Conservation (phyloP, 2,797 vertebrate species). For the Leucoraja ocellata region DNA sequence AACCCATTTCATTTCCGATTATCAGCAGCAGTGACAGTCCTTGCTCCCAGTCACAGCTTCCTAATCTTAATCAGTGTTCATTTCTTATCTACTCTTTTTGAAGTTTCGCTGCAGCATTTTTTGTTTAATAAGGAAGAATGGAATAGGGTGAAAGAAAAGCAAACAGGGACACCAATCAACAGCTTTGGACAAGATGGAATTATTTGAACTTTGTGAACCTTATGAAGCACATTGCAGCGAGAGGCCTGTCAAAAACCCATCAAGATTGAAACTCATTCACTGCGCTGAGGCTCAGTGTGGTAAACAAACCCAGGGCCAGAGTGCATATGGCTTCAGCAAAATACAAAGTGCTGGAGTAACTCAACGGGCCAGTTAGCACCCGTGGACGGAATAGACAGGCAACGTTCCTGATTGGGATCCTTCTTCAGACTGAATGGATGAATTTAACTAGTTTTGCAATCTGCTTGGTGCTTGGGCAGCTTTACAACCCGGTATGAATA, state of each 20-base stretch:
- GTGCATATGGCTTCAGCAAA: neutral
- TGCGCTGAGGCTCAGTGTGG: neutral
- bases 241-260: neutral
- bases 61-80: neutral
- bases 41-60: neutral
- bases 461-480: too few species aligned
- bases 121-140: neutral
- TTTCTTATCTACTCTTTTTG: neutral
- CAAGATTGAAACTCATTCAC: neutral
- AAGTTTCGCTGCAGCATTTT: neutral
- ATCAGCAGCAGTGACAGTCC: too few species aligned
- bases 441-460: too few species aligned
- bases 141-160: neutral
- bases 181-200: neutral
- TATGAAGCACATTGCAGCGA: neutral
- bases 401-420: too few species aligned
- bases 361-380: too few species aligned
- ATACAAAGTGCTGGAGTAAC: too few species aligned
- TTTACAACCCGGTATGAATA: too few species aligned
- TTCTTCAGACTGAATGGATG: too few species aligned
- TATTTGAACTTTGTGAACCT: neutral
- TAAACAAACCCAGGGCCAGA: neutral
- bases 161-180: neutral
- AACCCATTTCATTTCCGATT: neutral
- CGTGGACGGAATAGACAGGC: too few species aligned